Conservation (phyloP, 2,113 vertebrate species). For the Ammodramus savannarum region DNA sequence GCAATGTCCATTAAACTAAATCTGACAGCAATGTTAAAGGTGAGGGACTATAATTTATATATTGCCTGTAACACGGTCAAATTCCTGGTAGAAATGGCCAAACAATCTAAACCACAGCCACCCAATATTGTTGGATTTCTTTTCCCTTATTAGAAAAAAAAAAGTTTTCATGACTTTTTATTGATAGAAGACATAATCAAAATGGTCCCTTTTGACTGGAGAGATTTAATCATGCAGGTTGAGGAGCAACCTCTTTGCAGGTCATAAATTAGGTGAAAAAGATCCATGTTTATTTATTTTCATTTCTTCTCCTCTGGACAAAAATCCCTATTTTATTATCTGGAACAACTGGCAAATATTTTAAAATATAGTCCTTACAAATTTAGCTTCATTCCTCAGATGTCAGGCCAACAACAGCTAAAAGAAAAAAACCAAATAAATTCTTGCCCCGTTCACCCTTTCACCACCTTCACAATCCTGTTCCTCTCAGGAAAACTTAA, state of each 20-base stretch:
- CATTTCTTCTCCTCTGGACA: constrained; percentile 1
- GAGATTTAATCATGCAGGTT: constrained; percentile 1
- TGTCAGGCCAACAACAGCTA: constrained; percentile 30
- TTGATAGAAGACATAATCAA: constrained; percentile 19
- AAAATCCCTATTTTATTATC: constrained; percentile 39
- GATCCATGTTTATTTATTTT: constrained; percentile 42
- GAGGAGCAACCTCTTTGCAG: constrained; percentile 21
- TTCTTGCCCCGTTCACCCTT: background rate
- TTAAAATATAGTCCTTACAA: constrained; percentile 2
- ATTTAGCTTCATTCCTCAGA: constrained; percentile 30
- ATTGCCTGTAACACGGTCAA: background rate
- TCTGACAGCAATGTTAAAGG: background rate
- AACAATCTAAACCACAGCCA: background rate
- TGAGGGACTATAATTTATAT: background rate
- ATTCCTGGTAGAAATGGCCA: background rate
- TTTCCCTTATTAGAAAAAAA: background rate
- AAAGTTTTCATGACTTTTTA: background rate
- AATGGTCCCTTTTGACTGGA: background rate
- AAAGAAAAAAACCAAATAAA: constrained; percentile 43
- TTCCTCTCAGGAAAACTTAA: constrained; percentile 37
- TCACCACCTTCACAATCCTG: constrained; percentile 6
- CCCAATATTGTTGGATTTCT: background rate
- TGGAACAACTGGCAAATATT: constrained; percentile 31
- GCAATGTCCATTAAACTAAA: background rate
- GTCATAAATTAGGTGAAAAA: constrained; percentile 48